Percentiles rank a stretch among this genome's conserved stretches.
phyloP scores from a whole-genome alignment of 2,888 invertebrate species.

The Panorpa germanica region DNA sequence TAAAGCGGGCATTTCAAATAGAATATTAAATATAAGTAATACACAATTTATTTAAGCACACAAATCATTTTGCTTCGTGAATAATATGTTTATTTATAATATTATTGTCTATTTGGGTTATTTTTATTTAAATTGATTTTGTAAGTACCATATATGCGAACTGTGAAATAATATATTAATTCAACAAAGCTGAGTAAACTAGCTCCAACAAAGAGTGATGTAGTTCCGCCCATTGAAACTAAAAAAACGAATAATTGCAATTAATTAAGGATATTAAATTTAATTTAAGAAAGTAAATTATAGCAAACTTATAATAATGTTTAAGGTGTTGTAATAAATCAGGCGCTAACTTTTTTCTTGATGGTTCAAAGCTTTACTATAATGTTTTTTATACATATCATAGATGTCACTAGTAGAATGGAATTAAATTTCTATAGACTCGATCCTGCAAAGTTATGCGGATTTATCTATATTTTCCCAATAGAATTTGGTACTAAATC shows the following conservation, averaged over 20 bases:
- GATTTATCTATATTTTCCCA: slow-evolving; percentile 2
- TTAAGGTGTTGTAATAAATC: background rate
- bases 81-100: too few species aligned
- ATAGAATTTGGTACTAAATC: slow-evolving; percentile 14
- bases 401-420: background rate
- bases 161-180: slow-evolving; percentile 35
- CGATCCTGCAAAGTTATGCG: too few species aligned
- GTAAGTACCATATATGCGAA: slow-evolving; percentile 21
- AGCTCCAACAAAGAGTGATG: slow-evolving; percentile 43
- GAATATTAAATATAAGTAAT: too few species aligned
- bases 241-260: slow-evolving; percentile 13
- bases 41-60: too few species aligned
- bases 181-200: slow-evolving; percentile 47
- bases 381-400: background rate
- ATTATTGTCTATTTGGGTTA: too few species aligned
- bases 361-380: background rate
- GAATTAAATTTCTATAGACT: too few species aligned
- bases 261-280: background rate
- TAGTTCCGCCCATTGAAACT: slow-evolving; percentile 48
- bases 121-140: too few species aligned
- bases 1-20: too few species aligned
- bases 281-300: slow-evolving; percentile 9
- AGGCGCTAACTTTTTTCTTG: background rate
- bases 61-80: too few species aligned
- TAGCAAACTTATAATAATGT: background rate